These are phyloP conservation scores for Lichenostomus cassidix DNA, from an alignment of 2,113 vertebrate genomes.

Conservation along the genomic window DNA sequence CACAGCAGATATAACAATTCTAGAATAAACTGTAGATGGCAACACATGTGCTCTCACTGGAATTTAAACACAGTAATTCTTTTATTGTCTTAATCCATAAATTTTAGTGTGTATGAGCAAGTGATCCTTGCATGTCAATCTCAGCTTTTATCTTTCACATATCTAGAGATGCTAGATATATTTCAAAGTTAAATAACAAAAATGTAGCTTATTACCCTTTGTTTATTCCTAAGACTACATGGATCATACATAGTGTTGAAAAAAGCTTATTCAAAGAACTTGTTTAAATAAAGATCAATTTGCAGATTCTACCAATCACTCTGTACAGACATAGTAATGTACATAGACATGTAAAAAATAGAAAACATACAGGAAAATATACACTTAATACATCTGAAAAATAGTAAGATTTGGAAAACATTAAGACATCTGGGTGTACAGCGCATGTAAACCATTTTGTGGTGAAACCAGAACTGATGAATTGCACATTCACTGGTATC, in stretches of 20 bases:
- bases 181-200: neutral
- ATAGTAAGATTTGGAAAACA: slow-evolving; percentile 4
- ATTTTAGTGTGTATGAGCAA: neutral
- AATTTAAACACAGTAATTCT: neutral
- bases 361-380: slow-evolving; percentile 35
- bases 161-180: neutral
- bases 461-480: slow-evolving; percentile 59
- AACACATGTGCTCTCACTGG: neutral
- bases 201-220: slow-evolving; percentile 2
- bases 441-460: slow-evolving; percentile 53
- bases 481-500: slow-evolving; percentile 56
- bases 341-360: slow-evolving; percentile 50
- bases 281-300: slow-evolving; percentile 57
- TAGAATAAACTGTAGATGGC: neutral
- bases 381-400: slow-evolving; percentile 41
- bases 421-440: slow-evolving; percentile 51
- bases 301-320: slow-evolving; percentile 15
- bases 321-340: slow-evolving; percentile 64
- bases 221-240: neutral
- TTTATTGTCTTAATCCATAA: neutral
- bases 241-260: neutral
- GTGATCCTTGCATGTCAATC: neutral
- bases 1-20: neutral
- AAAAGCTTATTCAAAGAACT: slow-evolving; percentile 52
- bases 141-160: neutral